Evolutionary conservation across 2,113 vertebrate species (phyloP).

Genomic region (Parotia lawesii): DNA sequence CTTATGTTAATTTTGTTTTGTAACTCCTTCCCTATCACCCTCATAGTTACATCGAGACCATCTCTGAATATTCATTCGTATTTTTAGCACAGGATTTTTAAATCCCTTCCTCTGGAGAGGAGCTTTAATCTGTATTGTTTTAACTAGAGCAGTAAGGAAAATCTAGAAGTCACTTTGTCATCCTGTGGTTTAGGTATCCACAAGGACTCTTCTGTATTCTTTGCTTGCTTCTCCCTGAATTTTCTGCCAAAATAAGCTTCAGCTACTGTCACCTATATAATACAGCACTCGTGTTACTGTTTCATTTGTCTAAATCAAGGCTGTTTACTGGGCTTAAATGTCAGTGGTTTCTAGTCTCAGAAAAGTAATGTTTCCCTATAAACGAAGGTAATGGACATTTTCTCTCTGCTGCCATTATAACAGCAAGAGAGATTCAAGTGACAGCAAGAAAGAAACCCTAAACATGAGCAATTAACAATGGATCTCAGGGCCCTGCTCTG

Average conservation of each 20-base stretch:
- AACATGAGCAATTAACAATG: neutral
- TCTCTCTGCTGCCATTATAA: neutral
- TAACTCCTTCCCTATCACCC: neutral
- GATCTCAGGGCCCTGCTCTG: neutral
- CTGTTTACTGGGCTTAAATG: conserved; percentile 9
- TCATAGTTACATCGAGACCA: neutral
- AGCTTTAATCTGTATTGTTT: neutral
- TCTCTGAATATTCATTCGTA: neutral
- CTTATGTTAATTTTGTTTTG: neutral
- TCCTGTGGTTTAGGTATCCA: neutral
- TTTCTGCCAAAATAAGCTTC: neutral
- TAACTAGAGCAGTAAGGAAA: neutral
- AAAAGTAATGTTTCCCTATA: neutral
- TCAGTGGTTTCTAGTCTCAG: conserved; percentile 6
- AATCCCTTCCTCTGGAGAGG: neutral
- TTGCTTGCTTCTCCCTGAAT: neutral
- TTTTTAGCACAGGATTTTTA: neutral
- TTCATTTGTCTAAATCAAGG: conserved; percentile 16
- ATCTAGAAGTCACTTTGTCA: neutral
- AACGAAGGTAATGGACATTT: neutral
- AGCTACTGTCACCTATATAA: neutral
- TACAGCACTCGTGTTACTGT: neutral
- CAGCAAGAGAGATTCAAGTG: neutral
- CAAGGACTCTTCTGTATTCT: neutral
- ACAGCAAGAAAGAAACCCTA: neutral